phyloP scores from a whole-genome alignment of 2,797 vertebrate species.

The Phyllotis vaccarum region DNA sequence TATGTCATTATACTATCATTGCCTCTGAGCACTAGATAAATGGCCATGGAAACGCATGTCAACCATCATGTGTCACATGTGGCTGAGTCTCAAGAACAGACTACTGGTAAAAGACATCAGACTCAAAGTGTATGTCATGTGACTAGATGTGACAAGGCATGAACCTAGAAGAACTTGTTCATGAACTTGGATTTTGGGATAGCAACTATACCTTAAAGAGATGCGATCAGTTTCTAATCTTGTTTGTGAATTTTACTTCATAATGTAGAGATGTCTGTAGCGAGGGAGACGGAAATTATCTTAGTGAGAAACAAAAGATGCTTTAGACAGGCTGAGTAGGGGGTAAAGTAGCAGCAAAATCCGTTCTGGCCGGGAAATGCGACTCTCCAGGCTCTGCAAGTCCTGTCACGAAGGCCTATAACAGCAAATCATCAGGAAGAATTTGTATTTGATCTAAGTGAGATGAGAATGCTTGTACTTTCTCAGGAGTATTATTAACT shows the following conservation, averaged over 20 bases:
- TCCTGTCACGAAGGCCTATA: neutral
- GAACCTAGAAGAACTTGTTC: neutral
- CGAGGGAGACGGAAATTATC: neutral
- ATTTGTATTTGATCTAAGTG: fast-evolving
- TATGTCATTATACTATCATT: neutral
- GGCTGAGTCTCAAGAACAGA: neutral
- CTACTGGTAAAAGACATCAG: neutral
- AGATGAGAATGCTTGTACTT: neutral
- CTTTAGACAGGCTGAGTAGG: neutral
- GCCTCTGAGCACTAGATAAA: neutral
- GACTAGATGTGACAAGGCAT: neutral
- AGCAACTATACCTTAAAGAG: neutral
- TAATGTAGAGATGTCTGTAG: neutral
- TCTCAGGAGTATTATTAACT: too few relatives aligned
- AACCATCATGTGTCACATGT: neutral
- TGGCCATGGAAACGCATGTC: neutral
- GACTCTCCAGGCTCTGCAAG: neutral
- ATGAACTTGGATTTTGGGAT: neutral
- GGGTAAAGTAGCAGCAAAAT: too few relatives aligned
- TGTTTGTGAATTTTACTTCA: neutral
- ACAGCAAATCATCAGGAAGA: neutral
- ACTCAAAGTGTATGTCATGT: neutral
- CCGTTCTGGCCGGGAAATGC: neutral
- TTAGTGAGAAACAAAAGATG: neutral
- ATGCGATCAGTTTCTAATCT: neutral